Evolutionary conservation across 2,797 vertebrate species (phyloP), one percentile per base, ranked within the genome.

Genomic region (Diceros bicornis): DNA sequence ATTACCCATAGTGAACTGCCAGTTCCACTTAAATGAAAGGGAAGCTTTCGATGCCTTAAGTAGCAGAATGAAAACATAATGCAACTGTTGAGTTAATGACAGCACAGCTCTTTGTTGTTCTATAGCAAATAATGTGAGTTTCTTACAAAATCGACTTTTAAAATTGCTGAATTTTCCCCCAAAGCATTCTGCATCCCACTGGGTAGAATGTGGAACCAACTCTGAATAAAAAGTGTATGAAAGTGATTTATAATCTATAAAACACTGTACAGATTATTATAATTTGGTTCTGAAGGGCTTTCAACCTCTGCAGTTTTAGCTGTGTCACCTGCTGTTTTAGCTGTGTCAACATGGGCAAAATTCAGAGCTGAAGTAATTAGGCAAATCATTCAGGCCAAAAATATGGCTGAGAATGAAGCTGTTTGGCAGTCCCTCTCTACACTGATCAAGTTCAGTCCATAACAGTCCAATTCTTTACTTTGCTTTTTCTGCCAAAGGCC

Each of bases 321-420:
- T 62, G 57, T 27, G 41, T 75, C 27, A 34, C 94, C 89, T 90
- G 82, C 85, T 95, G 92, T 41, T 95, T 72, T 81, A 72, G 86
- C 83, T 96, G 57, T 89, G 83, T 93, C n/a, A 27, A 97, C 86
- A 78, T 1, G 66, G 95, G 79, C 64, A 95, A 96, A 96, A 88
- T n/a, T 79, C 85, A 96, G 83, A 89, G 79, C 57, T 71, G 12
- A 94, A 96, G 91, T 96, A 95, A 96, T 96, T 77, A 95, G 29
- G 59, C 66, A 95, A 92, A 95, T 74, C 97, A 96, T 64, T 84
- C 86, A 93, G 72, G 94, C 71, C 97, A 95, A 90, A 92, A 91
- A 37, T 85, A 69, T 79, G 64, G 55, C 74, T n/a, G 41, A 89
- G 74, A 85, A 92, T 94, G 50, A 93, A 95, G 66, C 34, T 91